Percentiles rank a stretch among this genome's conserved stretches.
Conservation (phyloP, 2,113 vertebrate species). For the Strix uralensis region DNA sequence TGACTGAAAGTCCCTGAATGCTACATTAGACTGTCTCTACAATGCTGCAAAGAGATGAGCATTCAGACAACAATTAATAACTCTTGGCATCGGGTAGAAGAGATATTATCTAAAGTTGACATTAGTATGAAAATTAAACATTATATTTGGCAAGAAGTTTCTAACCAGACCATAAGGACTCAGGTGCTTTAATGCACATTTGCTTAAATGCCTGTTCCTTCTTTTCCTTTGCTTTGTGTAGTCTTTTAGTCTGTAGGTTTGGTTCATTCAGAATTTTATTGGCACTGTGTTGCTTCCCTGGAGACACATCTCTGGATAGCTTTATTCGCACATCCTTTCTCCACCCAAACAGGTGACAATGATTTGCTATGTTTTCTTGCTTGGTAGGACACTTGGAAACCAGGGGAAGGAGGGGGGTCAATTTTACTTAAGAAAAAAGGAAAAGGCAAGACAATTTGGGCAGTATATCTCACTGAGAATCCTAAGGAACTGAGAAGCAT, state of each 20-base stretch:
- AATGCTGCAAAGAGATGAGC: neutral
- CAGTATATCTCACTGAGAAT: neutral
- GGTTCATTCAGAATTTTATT: neutral
- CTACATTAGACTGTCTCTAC: neutral
- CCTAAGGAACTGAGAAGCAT: neutral
- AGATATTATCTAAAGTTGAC: neutral
- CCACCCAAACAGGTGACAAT: neutral
- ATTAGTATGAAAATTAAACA: neutral
- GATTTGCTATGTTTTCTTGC: neutral
- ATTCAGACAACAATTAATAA: constrained; percentile 4
- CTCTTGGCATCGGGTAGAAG: neutral
- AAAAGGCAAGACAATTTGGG: neutral
- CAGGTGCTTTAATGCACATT: neutral
- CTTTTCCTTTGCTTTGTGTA: neutral
- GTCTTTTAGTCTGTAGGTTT: neutral
- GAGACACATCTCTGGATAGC: neutral
- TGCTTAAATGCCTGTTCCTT: neutral
- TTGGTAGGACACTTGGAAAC: neutral
- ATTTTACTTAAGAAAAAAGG: neutral
- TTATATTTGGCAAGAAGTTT: constrained; percentile 3
- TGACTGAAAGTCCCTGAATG: neutral
- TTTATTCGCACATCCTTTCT: neutral
- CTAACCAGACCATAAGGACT: neutral
- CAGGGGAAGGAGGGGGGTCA: neutral
- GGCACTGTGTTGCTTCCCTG: neutral